phyloP scores from a whole-genome alignment of 1,140 invertebrate species.

The Oppia nitens region DNA sequence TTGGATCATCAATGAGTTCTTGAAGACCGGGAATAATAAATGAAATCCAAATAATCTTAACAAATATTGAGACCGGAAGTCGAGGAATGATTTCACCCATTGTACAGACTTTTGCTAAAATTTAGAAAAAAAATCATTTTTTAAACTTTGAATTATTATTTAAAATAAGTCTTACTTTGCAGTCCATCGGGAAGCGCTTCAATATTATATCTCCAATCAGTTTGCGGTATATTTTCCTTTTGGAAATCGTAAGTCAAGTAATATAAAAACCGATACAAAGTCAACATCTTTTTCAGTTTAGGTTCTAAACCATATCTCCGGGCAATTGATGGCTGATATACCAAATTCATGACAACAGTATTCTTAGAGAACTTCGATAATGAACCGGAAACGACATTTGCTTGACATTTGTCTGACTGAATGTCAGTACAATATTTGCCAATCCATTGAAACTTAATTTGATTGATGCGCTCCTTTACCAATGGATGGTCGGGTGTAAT shows the following conservation, averaged over 20 bases:
- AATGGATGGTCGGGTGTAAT: constrained; percentile 35
- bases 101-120: constrained; percentile 3
- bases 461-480: constrained; percentile 40
- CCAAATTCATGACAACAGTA: constrained; percentile 1
- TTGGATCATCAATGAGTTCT: constrained; percentile 44
- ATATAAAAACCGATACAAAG: constrained; percentile 47
- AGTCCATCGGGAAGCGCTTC: not conserved
- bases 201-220: constrained; percentile 7
- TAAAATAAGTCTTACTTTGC: not conserved
- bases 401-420: not conserved
- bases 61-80: constrained; percentile 50
- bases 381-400: constrained; percentile 3
- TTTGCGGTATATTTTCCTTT: constrained; percentile 17
- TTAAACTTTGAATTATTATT: not conserved
- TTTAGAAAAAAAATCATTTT: not conserved
- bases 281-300: constrained; percentile 47
- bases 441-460: constrained; percentile 42
- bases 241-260: constrained; percentile 43
- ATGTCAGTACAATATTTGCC: constrained; percentile 2
- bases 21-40: constrained; percentile 40
- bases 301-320: constrained; percentile 37
- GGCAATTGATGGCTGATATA: constrained; percentile 19
- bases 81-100: constrained; percentile 49
- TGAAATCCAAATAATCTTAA: constrained; percentile 44
- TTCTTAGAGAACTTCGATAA: not conserved